Conservation (phyloP, 2,888 invertebrate species). For the Trachelus iudaicus region DNA sequence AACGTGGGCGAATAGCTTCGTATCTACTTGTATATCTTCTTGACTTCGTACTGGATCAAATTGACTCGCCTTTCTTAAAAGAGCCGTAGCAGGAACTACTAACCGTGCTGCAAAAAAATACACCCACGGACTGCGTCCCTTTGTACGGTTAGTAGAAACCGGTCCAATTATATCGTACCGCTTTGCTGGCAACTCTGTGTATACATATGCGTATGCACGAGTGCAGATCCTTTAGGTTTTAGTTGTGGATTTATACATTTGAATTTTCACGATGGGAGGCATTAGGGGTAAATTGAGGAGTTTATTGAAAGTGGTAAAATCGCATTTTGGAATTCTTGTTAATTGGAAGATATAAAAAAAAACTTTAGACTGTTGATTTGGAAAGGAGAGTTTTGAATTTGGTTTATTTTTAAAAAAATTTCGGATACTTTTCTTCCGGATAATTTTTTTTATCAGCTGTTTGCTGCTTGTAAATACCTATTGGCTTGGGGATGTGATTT, state of each 20-base stretch:
- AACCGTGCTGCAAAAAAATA: conserved; percentile 40
- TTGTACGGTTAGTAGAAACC: conserved; percentile 47
- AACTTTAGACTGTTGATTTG: background rate
- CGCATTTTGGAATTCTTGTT: background rate
- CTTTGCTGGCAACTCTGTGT: conserved; percentile 32
- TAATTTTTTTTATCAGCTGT: background rate
- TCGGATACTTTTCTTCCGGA: background rate
- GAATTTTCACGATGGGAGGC: background rate
- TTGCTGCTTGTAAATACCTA: background rate
- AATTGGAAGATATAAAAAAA: background rate
- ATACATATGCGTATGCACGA: background rate
- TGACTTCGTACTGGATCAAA: background rate
- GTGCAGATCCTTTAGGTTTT: background rate
- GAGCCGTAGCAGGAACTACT: conserved; percentile 26
- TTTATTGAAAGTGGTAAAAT: background rate
- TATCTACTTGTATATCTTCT: background rate
- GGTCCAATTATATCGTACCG: conserved; percentile 56
- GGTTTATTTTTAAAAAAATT: background rate
- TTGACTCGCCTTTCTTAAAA: background rate
- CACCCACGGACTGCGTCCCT: conserved; percentile 34
- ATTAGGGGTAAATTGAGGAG: background rate
- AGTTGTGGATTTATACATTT: background rate
- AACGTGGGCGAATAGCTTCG: background rate
- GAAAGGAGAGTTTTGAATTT: background rate
- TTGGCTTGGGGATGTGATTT: background rate